Percentiles rank a stretch among this genome's conserved stretches.
These are phyloP conservation scores for Mustela lutreola DNA, from an alignment of 2,113 vertebrate species.

Conservation along the genomic window DNA sequence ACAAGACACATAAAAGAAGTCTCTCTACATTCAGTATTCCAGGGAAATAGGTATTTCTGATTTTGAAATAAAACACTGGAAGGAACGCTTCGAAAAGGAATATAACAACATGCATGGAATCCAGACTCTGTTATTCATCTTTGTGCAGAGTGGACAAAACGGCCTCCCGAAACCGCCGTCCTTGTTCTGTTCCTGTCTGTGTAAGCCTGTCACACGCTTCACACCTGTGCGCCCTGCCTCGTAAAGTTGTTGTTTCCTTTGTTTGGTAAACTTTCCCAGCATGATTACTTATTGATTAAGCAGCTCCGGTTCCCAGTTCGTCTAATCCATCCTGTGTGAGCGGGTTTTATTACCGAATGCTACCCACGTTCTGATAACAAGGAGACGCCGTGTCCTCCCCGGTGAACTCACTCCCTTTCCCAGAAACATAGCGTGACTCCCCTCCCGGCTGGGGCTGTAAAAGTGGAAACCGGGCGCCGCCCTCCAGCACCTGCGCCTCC, in stretches of 20 bases:
- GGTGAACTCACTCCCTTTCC: constrained; percentile 34
- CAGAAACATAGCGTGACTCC: constrained; percentile 71
- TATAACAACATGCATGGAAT: background rate
- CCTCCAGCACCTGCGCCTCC: constrained; percentile 72
- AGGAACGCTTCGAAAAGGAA: background rate
- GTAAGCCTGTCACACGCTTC: background rate
- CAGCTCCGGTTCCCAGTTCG: background rate
- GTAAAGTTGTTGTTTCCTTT: no score
- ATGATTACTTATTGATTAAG: background rate
- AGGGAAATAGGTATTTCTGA: background rate
- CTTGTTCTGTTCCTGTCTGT: background rate
- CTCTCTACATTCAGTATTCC: background rate
- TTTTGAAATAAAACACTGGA: constrained; percentile 21
- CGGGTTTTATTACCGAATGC: background rate
- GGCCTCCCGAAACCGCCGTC: background rate
- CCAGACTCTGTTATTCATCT: background rate
- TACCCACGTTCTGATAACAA: constrained; percentile 30
- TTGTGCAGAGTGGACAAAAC: background rate
- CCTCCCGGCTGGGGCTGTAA: background rate
- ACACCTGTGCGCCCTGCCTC: background rate
- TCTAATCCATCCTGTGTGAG: constrained; percentile 1
- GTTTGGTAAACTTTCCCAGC: background rate
- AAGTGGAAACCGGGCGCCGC: constrained; percentile 63
- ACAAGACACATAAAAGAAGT: background rate
- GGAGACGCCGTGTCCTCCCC: background rate